phyloP scores from a whole-genome alignment of 2,888 invertebrate genomes.

The Eupithecia inturbata region DNA sequence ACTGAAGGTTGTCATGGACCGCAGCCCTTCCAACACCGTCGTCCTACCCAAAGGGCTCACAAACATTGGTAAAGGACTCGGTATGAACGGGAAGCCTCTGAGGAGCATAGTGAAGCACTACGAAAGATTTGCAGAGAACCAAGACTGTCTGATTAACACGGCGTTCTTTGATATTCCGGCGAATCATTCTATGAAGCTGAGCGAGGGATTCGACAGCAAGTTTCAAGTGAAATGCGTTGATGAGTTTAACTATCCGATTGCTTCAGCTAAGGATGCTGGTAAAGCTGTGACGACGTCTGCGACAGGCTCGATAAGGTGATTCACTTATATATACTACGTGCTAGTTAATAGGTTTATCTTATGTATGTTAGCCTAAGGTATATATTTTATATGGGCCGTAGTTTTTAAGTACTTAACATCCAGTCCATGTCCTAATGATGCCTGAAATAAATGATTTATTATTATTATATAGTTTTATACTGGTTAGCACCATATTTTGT shows the following conservation, averaged over 20 bases:
- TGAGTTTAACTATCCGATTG: constrained; percentile 24
- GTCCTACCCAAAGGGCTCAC: constrained; percentile 66
- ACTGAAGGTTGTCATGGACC: constrained; percentile 59
- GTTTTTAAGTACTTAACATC: too few species aligned
- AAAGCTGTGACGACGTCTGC: background rate
- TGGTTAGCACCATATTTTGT: too few species aligned
- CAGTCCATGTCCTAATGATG: too few species aligned
- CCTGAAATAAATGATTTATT: too few species aligned
- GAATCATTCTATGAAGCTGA: constrained; percentile 11
- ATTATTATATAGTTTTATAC: too few species aligned
- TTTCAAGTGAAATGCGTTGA: constrained; percentile 34
- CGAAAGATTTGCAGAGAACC: constrained; percentile 54
- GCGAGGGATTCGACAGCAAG: constrained; percentile 1
- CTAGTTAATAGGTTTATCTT: too few species aligned
- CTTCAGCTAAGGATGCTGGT: background rate
- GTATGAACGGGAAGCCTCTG: constrained; percentile 60
- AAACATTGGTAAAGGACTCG: constrained; percentile 64
- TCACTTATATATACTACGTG: background rate
- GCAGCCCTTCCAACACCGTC: constrained; percentile 41
- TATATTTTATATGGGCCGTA: too few species aligned
- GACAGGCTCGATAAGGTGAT: background rate
- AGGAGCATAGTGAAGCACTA: constrained; percentile 62
- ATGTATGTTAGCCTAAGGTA: too few species aligned
- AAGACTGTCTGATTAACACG: constrained; percentile 47
- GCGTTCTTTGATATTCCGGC: constrained; percentile 43